Conservation (phyloP, 2,888 invertebrate species). For the Mythimna pallens region DNA sequence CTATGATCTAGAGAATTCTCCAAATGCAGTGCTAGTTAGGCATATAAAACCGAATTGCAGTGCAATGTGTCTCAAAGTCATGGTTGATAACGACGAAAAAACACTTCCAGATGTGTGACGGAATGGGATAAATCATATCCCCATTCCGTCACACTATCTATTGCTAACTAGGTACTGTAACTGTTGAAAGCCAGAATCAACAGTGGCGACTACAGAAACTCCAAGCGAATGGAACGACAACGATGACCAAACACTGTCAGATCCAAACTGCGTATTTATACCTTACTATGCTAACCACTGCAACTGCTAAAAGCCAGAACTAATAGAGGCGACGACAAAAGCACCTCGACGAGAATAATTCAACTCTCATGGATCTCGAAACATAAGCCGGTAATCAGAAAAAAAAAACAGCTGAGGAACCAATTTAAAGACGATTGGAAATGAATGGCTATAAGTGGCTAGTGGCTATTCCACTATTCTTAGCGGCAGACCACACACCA, state of each 20-base stretch:
- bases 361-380: not conserved
- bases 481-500: constrained; percentile 54
- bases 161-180: not conserved
- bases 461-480: constrained; percentile 40
- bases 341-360: not conserved
- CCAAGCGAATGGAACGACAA: not conserved
- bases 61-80: not conserved
- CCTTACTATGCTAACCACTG: not conserved
- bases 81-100: not conserved
- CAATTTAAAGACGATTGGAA: not conserved
- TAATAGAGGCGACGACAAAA: not conserved
- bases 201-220: not conserved
- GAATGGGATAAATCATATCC: no score
- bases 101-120: not conserved
- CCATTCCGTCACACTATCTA: not conserved
- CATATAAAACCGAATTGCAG: not conserved
- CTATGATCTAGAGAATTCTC: no score
- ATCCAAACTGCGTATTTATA: not conserved
- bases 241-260: not conserved
- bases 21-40: not conserved
- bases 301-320: not conserved
- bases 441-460: constrained; percentile 15
- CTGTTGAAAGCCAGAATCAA: not conserved
- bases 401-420: not conserved
- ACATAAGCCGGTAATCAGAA: not conserved